Conservation (phyloP, 2,888 invertebrate species). For the Lithosia quadra region DNA sequence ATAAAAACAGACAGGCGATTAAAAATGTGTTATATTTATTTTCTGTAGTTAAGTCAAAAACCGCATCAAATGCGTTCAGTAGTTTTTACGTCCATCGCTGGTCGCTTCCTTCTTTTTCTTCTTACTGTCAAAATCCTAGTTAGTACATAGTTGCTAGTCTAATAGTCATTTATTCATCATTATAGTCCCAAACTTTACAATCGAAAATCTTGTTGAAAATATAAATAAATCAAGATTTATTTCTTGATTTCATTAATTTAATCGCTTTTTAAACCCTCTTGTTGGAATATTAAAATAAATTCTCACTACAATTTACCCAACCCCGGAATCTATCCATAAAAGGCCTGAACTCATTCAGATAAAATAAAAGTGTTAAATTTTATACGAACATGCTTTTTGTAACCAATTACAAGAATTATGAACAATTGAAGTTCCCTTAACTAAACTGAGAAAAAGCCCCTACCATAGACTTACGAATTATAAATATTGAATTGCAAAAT, state of each 20-base stretch:
- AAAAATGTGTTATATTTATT: background rate
- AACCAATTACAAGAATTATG: conserved; percentile 34
- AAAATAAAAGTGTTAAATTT: conserved; percentile 40
- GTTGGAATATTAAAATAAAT: background rate
- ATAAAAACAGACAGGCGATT: background rate
- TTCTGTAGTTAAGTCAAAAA: background rate
- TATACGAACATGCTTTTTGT: conserved; percentile 25
- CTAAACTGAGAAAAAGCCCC: conserved; percentile 28
- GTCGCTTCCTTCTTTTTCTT: no score
- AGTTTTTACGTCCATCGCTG: no score
- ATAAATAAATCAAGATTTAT: background rate
- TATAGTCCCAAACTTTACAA: background rate
- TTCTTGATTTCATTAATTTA: conserved; percentile 6
- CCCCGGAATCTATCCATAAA: conserved; percentile 22
- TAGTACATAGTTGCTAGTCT: background rate
- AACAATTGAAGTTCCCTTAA: conserved; percentile 34
- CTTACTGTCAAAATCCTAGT: no score
- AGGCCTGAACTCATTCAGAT: conserved; percentile 33
- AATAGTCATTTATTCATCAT: background rate
- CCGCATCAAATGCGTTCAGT: no score
- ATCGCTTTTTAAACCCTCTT: conserved; percentile 3
- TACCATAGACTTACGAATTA: conserved; percentile 26
- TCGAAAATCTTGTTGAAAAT: background rate
- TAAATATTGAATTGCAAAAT: conserved; percentile 50
- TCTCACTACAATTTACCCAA: conserved; percentile 7